Evolutionary conservation across 2,888 invertebrate species (phyloP).

Genomic region (Hofmannophila pseudospretella): DNA sequence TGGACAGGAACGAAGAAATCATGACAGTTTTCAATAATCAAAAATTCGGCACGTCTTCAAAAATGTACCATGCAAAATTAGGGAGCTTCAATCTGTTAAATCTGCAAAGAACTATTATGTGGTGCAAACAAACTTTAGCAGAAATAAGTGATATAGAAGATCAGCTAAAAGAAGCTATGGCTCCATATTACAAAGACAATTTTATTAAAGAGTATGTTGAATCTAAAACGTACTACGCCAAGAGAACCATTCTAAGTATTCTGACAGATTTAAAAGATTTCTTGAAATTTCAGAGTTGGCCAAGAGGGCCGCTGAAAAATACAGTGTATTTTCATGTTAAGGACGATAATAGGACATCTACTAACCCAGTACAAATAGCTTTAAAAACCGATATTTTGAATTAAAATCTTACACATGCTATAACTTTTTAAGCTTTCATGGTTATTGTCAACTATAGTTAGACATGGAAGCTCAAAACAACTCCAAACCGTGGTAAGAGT

Average conservation of each 20-base stretch:
- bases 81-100: conserved; percentile 25
- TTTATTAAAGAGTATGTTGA: conserved; percentile 35
- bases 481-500: no score
- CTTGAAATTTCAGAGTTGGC: conserved; percentile 4
- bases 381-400: no score
- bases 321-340: no score
- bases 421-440: no score
- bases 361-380: no score
- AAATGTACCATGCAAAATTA: conserved; percentile 11
- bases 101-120: conserved; percentile 11
- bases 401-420: no score
- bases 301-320: not conserved
- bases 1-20: not conserved
- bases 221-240: conserved; percentile 22
- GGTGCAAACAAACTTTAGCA: conserved; percentile 19
- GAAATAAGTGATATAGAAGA: conserved; percentile 21
- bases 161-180: conserved; percentile 19
- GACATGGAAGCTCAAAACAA: no score
- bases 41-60: not conserved
- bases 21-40: not conserved
- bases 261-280: conserved; percentile 19
- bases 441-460: no score
- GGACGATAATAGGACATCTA: no score
- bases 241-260: conserved; percentile 16
- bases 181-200: conserved; percentile 26